phyloP scores from a whole-genome alignment of 2,888 invertebrate species.

The Silvanus unidentatus region DNA sequence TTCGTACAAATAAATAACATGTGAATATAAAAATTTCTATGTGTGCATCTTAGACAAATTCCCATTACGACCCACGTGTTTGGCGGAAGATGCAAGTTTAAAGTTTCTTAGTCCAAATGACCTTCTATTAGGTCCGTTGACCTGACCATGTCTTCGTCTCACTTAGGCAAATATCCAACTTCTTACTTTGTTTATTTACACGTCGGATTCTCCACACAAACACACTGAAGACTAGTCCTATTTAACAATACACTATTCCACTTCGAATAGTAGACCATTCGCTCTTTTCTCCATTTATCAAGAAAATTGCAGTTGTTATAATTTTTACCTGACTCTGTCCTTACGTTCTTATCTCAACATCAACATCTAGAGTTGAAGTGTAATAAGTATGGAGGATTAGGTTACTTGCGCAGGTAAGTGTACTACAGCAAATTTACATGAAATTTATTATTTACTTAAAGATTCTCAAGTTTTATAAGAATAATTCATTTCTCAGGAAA shows the following conservation, averaged over 20 bases:
- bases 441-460: no score
- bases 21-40: not conserved
- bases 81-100: conserved; percentile 9
- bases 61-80: conserved; percentile 7
- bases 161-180: not conserved
- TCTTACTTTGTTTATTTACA: conserved; percentile 11
- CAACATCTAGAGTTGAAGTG: not conserved
- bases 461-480: no score
- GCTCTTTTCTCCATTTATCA: not conserved
- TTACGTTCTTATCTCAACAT: not conserved
- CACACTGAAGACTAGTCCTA: conserved; percentile 3
- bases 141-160: conserved; percentile 14
- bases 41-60: not conserved
- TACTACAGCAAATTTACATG: no score
- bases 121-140: conserved; percentile 19
- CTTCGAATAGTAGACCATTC: conserved; percentile 2
- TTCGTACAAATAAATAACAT: no score
- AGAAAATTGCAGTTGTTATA: conserved; percentile 11
- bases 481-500: no score
- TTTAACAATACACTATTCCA: conserved; percentile 8
- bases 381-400: no score
- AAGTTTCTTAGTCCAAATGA: conserved; percentile 17
- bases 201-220: conserved; percentile 5
- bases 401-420: no score
- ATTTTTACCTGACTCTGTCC: conserved; percentile 9